Base-by-base conservation (phyloP, 2,888 invertebrate species). In the Nasonia oneida region DNA sequence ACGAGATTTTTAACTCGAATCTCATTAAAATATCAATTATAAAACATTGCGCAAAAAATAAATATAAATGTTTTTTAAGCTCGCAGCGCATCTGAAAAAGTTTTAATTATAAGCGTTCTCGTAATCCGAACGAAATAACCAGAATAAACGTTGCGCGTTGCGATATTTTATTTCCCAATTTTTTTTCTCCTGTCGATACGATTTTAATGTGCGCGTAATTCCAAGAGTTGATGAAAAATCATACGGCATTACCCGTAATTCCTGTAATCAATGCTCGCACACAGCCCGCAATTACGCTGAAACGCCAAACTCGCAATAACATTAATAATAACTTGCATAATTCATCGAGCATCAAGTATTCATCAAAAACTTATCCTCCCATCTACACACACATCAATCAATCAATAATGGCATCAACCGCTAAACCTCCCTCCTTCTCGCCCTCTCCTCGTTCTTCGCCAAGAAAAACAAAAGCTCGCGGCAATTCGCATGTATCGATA, bases 361-460 rank as follows among this genome's bases (percentile, higher is more conserved):
- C 67, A 67, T 67, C 67, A 67, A 67, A 67, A 67, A 67, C 67
- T 67, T 29, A 67, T 67, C 67, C 67, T 33, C 12, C 67, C 67
- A 33, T 67, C 33, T 67, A 3, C 18, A 18, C 1, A 47, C 3
- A 53, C 10, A 61, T 61, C 6, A n/a, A 61, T 29, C 67, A 67
- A 67, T 10, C 67, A 12, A n/a, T n/a, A 67, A n/a, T 8, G 33
- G 12, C 67, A 23, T 64, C 67, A 15, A 29, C n/a, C 29, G 67
- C 33, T 67, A 33, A 67, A n/a, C 29, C 29, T 23, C 12, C 61
- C 23, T 10, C 23, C 61, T 8, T 23, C 23, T 23, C 1, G 29
- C 29, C 29, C 29, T 29, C 29, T 29, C 29, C 29, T 29, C 2
- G 15, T 15, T 6, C 18, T 4, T 2, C 18, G 23, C 10, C 61